These are phyloP conservation scores for Donacobius atricapilla DNA, from an alignment of 2,113 vertebrate species.

Conservation along the genomic window DNA sequence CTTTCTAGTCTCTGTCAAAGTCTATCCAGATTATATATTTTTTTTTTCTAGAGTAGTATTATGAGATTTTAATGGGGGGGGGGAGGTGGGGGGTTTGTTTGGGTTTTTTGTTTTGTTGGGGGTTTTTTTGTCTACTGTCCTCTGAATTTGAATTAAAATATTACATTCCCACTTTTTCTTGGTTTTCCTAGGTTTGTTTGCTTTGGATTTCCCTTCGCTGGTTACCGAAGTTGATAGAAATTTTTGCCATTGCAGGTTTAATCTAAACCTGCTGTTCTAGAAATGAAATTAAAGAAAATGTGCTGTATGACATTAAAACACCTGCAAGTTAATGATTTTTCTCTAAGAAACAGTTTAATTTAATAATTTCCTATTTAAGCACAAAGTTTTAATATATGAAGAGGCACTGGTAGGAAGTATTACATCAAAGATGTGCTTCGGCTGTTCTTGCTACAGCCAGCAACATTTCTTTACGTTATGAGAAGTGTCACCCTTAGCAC, in stretches of 20 bases:
- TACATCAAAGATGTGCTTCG: background rate
- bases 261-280: background rate
- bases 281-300: background rate
- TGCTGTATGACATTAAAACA: background rate
- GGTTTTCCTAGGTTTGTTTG: background rate
- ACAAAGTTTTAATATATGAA: background rate
- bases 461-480: fast-evolving
- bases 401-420: background rate
- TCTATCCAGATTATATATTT: background rate
- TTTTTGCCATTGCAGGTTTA: background rate
- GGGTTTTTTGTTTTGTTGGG: too few species aligned
- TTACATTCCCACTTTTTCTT: background rate
- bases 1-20: background rate
- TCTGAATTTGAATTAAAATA: background rate
- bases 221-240: fast-evolving
- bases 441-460: background rate
- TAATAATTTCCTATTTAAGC: background rate
- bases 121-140: background rate
- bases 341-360: background rate
- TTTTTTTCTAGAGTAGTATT: background rate
- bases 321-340: background rate
- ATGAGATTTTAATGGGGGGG: background rate
- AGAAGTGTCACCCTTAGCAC: background rate
- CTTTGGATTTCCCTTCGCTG: background rate
- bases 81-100: too few species aligned